A percentile compares a stretch with the other conserved stretches of the same genome.
Conservation (phyloP, 2,797 vertebrate genomes). For the Sorex maritimensis region DNA sequence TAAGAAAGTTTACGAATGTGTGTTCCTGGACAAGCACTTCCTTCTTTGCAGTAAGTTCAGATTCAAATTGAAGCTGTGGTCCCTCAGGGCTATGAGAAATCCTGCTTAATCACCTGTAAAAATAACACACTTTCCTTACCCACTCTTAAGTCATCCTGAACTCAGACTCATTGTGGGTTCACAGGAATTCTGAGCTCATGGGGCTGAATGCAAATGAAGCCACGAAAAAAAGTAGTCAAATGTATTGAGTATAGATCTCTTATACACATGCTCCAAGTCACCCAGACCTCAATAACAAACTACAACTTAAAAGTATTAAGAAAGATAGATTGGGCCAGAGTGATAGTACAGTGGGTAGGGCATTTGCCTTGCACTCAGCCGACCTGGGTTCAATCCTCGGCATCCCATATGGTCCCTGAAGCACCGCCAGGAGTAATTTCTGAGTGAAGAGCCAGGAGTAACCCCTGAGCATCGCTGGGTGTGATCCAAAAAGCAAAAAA, state of each 20-base stretch:
- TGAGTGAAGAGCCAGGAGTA: too few relatives aligned
- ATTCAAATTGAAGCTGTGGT: not conserved
- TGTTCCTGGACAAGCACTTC: conserved; percentile 38
- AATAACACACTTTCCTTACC: not conserved
- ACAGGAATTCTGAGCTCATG: not conserved
- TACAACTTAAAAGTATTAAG: not conserved
- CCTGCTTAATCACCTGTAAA: not conserved
- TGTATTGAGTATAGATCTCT: not conserved
- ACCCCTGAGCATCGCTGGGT: too few relatives aligned
- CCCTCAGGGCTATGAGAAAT: not conserved
- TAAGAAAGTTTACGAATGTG: not conserved
- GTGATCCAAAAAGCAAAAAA: too few relatives aligned
- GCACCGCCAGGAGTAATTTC: too few relatives aligned
- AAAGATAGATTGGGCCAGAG: too few relatives aligned
- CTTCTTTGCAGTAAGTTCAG: conserved; percentile 2
- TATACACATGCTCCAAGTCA: not conserved
- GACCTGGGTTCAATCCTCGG: too few relatives aligned
- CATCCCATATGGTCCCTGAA: too few relatives aligned
- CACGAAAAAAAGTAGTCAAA: not conserved
- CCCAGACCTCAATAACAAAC: not conserved
- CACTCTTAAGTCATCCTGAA: not conserved
- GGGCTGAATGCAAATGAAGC: not conserved
- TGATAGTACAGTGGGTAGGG: too few relatives aligned
- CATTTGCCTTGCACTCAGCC: too few relatives aligned
- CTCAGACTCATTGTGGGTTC: not conserved